Evolutionary conservation across 2,113 vertebrate genomes (phyloP).

Genomic region (Neotoma lepida): DNA sequence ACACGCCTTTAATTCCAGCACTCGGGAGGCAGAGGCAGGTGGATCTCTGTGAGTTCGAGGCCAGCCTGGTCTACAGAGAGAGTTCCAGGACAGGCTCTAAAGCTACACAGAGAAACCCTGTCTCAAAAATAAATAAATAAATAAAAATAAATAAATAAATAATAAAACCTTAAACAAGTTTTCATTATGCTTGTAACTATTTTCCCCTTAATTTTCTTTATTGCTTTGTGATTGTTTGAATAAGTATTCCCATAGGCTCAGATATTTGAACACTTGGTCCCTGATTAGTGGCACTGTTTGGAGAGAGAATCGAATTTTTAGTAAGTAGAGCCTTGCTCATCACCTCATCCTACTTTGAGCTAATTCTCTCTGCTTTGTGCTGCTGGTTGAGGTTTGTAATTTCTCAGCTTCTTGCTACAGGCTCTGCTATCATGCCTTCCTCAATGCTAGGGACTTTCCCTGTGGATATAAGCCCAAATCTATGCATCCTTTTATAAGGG

Average conservation of each 20-base stretch:
- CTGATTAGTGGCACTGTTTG: neutral
- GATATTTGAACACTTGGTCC: neutral
- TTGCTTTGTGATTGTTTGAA: neutral
- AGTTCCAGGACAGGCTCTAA: too few relatives aligned
- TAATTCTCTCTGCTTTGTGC: neutral
- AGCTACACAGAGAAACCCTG: too few relatives aligned
- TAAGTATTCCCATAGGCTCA: neutral
- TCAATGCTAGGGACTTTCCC: too few relatives aligned
- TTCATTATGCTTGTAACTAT: neutral
- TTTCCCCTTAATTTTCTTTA: neutral
- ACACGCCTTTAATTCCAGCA: too few relatives aligned
- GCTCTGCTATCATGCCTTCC: too few relatives aligned
- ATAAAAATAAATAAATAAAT: too few relatives aligned
- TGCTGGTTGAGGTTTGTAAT: neutral
- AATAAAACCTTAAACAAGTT: neutral
- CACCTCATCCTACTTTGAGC: neutral
- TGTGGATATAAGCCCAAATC: neutral
- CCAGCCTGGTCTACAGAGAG: too few relatives aligned
- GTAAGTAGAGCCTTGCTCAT: neutral
- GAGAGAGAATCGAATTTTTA: too few relatives aligned
- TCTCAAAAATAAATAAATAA: too few relatives aligned
- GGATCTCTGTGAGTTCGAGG: too few relatives aligned
- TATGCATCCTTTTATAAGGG: neutral
- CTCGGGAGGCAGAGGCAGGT: too few relatives aligned
- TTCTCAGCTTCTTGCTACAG: too few relatives aligned